Base-by-base conservation (phyloP, 2,888 invertebrate species). In the Griposia aprilina region DNA sequence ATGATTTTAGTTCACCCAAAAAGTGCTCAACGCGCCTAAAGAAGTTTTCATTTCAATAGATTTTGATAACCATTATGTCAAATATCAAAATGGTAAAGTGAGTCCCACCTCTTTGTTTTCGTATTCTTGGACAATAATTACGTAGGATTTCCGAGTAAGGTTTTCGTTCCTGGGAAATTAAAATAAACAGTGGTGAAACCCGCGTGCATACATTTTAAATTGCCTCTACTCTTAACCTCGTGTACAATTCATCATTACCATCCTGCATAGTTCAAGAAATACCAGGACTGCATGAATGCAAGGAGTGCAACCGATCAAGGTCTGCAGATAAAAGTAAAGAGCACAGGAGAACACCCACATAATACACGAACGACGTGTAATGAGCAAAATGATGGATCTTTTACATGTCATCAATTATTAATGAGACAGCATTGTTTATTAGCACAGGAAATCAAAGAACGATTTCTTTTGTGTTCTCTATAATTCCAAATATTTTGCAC, bases 241-340 rank as follows among this genome's bases (percentile, higher is more conserved):
- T 50, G 17, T 23, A 72, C 71, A 77, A 78, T 71, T 55, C 78
- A 82, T 85, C 71, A 72, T 79, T 78, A 80, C 45, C 57, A 81
- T 79, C 60, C 17, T 74, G 68, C 63, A 78, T 78, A 77, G 36
- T 59, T 69, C 48, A 74, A 81, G 60, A 81, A 80, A 78, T 88
- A 89, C 84, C 86, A 87, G 84, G 87, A 76, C 74, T 23, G 59
- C 70, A 89, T 68, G 65, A 87, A 76, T 74, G 83, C 77, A 76
- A 80, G 70, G 80, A 87, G 86, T 57, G 79, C 83, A 74, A n/a
- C 26, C 60, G 88, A 88, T 88, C 82, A 87, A 88, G 86, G 81
- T 70, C 80, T 84, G 11, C 62, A 79, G 84, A 86, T 87, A 88
- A 84, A 82, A 81, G 66, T 80, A 83, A 80, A 85, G 71, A 77